Evolutionary conservation across 2,113 vertebrate species (phyloP).

Genomic region (Heteronetta atricapilla): DNA sequence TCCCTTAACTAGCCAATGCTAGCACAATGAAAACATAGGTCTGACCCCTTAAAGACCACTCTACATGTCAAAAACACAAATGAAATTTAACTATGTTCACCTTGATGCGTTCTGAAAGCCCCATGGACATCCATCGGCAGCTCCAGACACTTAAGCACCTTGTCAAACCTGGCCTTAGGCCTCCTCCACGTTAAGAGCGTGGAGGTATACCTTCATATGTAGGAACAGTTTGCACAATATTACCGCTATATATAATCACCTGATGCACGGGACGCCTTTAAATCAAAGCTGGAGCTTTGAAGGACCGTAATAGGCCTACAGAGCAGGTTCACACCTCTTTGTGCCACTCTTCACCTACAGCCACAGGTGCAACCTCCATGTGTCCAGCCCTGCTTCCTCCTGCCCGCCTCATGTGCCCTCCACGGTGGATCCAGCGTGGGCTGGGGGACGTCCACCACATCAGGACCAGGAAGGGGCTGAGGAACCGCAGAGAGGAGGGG

Average conservation of each 20-base stretch:
- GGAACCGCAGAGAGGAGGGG: not conserved
- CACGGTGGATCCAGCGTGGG: not conserved
- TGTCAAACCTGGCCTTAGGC: not conserved
- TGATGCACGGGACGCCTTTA: not conserved
- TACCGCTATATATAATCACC: not conserved
- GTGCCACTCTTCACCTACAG: accelerated
- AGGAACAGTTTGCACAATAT: not conserved
- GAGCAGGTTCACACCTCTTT: not conserved
- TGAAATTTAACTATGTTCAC: not conserved
- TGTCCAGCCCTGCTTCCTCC: not conserved
- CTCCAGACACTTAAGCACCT: accelerated
- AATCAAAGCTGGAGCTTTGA: not conserved
- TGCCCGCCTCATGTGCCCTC: not conserved
- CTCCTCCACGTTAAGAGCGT: not conserved
- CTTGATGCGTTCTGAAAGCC: not conserved
- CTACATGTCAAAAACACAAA: not conserved
- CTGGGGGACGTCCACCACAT: not conserved
- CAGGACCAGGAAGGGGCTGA: not conserved
- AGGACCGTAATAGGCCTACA: not conserved
- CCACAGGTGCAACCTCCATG: not conserved
- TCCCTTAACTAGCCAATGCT: not conserved
- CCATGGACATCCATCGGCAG: not conserved
- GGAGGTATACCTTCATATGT: accelerated
- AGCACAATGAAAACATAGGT: not conserved
- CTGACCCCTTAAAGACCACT: not conserved